phyloP scores from a whole-genome alignment of 2,797 vertebrate species.

The Nothura maculosa region DNA sequence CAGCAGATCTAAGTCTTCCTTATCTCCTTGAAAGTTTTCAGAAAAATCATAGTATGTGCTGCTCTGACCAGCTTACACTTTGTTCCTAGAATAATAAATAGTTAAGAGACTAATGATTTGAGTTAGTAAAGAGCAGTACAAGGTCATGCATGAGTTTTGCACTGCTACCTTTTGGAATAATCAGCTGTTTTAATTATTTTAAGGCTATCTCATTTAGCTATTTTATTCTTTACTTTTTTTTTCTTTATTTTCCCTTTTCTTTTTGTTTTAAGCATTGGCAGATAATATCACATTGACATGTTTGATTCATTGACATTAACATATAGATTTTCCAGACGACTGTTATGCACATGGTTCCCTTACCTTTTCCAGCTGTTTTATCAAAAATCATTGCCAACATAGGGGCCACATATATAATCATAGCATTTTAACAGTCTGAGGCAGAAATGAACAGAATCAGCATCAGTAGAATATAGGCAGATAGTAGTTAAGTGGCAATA shows the following conservation, averaged over 20 bases:
- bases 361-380: not conserved
- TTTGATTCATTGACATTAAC: too few relatives aligned
- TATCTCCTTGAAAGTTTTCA: not conserved
- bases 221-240: not conserved
- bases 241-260: not conserved
- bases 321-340: not conserved
- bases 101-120: not conserved
- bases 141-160: not conserved
- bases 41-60: not conserved
- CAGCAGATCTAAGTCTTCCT: not conserved
- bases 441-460: not conserved
- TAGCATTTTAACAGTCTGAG: rapidly evolving
- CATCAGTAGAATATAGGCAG: not conserved
- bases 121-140: not conserved
- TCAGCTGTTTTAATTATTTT: not conserved
- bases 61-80: not conserved
- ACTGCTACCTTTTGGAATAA: not conserved
- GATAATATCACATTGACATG: not conserved
- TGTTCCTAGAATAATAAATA: not conserved
- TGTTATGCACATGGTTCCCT: not conserved
- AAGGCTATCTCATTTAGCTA: not conserved
- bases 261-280: not conserved
- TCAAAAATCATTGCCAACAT: not conserved
- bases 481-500: not conserved
- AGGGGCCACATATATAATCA: not conserved